phyloP scores from a whole-genome alignment of 2,113 vertebrate genomes.

The Ploceus nigricollis region DNA sequence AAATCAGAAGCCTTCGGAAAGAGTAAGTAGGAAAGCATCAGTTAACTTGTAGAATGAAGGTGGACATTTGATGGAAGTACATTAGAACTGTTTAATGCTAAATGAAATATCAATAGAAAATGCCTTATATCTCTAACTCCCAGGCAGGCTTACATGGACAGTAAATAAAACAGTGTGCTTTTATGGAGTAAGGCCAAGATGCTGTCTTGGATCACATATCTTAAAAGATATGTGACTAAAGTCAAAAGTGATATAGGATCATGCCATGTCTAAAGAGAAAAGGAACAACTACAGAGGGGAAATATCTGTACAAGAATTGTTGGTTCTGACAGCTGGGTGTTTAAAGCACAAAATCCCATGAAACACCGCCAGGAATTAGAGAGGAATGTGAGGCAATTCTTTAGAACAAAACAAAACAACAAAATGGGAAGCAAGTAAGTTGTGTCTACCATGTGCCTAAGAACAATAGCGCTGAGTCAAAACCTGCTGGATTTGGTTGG shows the following conservation, averaged over 20 bases:
- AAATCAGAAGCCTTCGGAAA: not conserved
- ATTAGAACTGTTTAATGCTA: not conserved
- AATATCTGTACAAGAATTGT: not conserved
- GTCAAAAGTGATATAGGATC: not conserved
- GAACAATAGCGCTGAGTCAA: not conserved
- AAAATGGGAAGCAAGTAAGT: not conserved
- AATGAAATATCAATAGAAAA: not conserved
- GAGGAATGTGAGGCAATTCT: not conserved
- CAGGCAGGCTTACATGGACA: not conserved
- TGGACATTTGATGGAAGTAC: not conserved
- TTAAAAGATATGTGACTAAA: too few species aligned
- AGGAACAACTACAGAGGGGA: not conserved
- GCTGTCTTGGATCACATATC: not conserved
- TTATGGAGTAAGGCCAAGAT: not conserved
- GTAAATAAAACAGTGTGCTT: not conserved
- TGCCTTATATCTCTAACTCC: not conserved
- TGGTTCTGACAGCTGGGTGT: not conserved
- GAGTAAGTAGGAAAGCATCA: not conserved
- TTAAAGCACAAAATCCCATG: not conserved
- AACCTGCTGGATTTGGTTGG: conserved; percentile 31
- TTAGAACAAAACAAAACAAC: not conserved
- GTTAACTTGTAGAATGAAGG: not conserved
- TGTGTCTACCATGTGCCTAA: conserved; percentile 6
- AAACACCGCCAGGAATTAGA: not conserved
- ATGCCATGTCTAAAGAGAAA: not conserved